A percentile compares a stretch with the other conserved stretches of the same genome.
These are phyloP conservation scores for Embidobia sp. DNA, from an alignment of 2,888 invertebrate genomes.

Conservation along the genomic window DNA sequence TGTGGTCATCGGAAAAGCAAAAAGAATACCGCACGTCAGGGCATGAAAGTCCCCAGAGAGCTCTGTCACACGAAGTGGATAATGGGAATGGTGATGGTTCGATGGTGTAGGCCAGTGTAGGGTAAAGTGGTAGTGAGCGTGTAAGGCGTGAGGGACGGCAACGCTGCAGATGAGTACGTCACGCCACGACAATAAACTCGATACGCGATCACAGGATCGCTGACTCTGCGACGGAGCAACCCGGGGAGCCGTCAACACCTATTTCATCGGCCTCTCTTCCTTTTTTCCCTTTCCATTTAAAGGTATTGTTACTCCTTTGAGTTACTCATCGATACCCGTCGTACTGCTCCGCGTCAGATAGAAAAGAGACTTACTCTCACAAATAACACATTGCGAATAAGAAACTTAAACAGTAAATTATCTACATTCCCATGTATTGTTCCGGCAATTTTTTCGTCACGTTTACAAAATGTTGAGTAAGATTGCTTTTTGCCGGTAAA, in stretches of 20 bases:
- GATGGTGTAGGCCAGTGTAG: constrained; percentile 60
- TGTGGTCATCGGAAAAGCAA: constrained; percentile 61
- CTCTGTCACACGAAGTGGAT: constrained; percentile 80
- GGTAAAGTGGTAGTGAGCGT: constrained; percentile 53
- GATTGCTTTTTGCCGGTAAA: constrained; percentile 13
- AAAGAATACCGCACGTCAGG: constrained; percentile 47
- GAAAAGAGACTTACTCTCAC: constrained; percentile 7
- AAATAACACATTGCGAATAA: constrained; percentile 6
- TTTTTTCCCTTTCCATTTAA: constrained; percentile 67
- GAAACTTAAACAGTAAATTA: constrained; percentile 20
- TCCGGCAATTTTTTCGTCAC: not conserved
- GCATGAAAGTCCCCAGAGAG: constrained; percentile 75
- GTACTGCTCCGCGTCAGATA: constrained; percentile 8
- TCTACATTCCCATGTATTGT: constrained; percentile 1
- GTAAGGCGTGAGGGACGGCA: constrained; percentile 70
- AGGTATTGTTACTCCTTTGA: constrained; percentile 51
- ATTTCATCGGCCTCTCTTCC: constrained; percentile 70
- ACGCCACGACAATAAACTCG: constrained; percentile 80
- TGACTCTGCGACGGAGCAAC: constrained; percentile 79
- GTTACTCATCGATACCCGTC: constrained; percentile 46
- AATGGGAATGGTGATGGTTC: constrained; percentile 79
- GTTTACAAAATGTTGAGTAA: constrained; percentile 13
- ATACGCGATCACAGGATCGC: constrained; percentile 78
- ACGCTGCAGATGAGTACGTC: constrained; percentile 79
- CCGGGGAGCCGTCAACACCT: constrained; percentile 81